Percentiles rank a stretch among this genome's conserved stretches.
Conservation (phyloP, 2,888 invertebrate genomes). For the Eutolmus rufibarbis region DNA sequence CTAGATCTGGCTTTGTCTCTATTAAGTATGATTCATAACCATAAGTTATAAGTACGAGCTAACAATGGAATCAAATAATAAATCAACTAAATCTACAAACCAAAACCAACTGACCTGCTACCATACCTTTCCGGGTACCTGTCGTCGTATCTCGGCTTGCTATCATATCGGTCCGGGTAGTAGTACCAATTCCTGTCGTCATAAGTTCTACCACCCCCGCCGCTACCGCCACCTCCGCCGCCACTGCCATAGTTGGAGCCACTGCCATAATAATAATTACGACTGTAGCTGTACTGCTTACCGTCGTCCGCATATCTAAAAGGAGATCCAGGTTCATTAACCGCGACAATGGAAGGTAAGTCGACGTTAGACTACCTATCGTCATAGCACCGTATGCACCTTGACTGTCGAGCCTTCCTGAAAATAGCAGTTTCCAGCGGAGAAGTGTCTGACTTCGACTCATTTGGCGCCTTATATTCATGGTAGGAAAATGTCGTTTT, state of each 20-base stretch:
- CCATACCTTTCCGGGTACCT: slow-evolving; percentile 45
- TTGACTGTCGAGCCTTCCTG: slow-evolving; percentile 57
- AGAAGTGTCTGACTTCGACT: slow-evolving; percentile 40
- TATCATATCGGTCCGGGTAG: slow-evolving; percentile 49
- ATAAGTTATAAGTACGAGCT: neutral
- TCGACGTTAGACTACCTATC: slow-evolving; percentile 52
- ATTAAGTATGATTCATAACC: neutral
- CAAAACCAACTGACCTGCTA: slow-evolving; percentile 41
- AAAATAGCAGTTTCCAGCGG: slow-evolving; percentile 53
- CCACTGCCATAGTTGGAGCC: neutral
- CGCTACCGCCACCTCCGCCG: too few species aligned
- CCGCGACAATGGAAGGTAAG: neutral
- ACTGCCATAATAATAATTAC: neutral
- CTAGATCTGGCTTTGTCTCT: neutral
- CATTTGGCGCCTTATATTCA: slow-evolving; percentile 35
- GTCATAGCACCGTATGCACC: slow-evolving; percentile 60
- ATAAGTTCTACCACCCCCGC: slow-evolving; percentile 37
- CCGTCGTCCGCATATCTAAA: slow-evolving; percentile 11
- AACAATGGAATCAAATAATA: neutral
- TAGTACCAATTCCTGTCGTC: slow-evolving; percentile 51
- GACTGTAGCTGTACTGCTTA: neutral
- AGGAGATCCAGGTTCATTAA: neutral
- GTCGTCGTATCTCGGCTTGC: slow-evolving; percentile 42
- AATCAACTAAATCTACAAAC: neutral
- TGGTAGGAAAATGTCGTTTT: neutral